Evolutionary conservation across 1,140 invertebrate genomes (phyloP).

Genomic region (Lepidurus packardi): DNA sequence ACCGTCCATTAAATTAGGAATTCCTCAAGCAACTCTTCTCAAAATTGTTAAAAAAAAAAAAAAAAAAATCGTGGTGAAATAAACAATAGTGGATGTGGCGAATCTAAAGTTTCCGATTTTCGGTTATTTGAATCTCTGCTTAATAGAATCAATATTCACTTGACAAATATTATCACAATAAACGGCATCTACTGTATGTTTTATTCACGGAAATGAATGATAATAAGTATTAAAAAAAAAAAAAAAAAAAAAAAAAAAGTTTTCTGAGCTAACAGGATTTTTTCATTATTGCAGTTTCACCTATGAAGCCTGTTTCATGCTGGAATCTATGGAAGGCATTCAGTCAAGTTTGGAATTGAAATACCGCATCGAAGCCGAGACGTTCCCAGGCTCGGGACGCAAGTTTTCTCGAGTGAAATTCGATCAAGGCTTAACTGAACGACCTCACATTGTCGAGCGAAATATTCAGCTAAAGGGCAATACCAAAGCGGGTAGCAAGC

Average conservation of each 20-base stretch:
- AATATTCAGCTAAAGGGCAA: conserved; percentile 41
- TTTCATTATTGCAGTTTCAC: conserved; percentile 58
- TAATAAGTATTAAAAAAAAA: no score
- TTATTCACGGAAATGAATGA: background rate
- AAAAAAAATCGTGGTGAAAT: no score
- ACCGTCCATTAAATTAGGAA: no score
- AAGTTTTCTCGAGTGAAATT: conserved; percentile 80
- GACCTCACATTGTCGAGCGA: conserved; percentile 45
- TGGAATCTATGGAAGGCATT: conserved; percentile 57
- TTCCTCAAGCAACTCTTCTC: no score
- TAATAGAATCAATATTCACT: no score
- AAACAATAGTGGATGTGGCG: no score
- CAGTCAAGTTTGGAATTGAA: conserved; percentile 51
- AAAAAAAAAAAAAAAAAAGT: background rate
- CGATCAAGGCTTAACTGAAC: conserved; percentile 46
- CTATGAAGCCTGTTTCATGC: conserved; percentile 79
- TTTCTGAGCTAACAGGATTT: background rate
- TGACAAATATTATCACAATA: no score
- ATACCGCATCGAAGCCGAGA: conserved; percentile 78
- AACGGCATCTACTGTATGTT: background rate
- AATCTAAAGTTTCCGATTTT: no score
- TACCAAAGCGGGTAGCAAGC: conserved; percentile 44
- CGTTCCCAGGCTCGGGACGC: conserved; percentile 59
- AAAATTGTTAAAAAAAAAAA: no score
- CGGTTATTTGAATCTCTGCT: no score